phyloP scores from a whole-genome alignment of 1,140 invertebrate genomes.

The Piezodorus guildinii region DNA sequence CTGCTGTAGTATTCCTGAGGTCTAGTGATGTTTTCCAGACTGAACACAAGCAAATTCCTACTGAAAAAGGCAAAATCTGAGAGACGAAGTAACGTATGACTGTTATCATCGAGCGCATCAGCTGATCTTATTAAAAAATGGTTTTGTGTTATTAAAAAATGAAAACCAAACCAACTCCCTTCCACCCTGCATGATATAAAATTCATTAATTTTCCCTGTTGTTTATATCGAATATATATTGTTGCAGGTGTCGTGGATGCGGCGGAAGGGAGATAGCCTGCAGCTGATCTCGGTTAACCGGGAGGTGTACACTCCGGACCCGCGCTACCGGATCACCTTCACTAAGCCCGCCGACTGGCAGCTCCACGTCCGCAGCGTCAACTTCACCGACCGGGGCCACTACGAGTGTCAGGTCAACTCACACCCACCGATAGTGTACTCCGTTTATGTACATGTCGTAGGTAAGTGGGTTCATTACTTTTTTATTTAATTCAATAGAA shows the following conservation, averaged over 20 bases:
- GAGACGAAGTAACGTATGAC: too few relatives aligned
- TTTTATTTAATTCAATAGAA: too few relatives aligned
- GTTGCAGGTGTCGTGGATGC: constrained; percentile 62
- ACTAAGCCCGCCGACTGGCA: constrained; percentile 53
- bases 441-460: constrained; percentile 66
- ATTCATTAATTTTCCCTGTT: too few relatives aligned
- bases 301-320: constrained; percentile 64
- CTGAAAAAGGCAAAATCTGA: too few relatives aligned
- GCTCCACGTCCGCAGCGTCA: constrained; percentile 70
- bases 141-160: too few relatives aligned
- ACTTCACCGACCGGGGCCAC: constrained; percentile 61
- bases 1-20: too few relatives aligned
- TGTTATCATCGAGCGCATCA: too few relatives aligned
- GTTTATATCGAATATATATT: neutral
- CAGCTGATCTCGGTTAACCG: constrained; percentile 62
- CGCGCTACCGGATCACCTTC: constrained; percentile 26
- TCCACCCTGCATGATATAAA: too few relatives aligned
- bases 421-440: constrained; percentile 74
- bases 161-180: too few relatives aligned
- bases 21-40: too few relatives aligned
- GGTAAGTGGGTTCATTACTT: constrained; percentile 47
- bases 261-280: constrained; percentile 54
- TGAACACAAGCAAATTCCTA: too few relatives aligned
- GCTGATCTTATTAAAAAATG: too few relatives aligned
- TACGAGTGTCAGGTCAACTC: constrained; percentile 84